Evolutionary conservation across 2,113 vertebrate species (phyloP).

Genomic region (Aviceda subcristata): DNA sequence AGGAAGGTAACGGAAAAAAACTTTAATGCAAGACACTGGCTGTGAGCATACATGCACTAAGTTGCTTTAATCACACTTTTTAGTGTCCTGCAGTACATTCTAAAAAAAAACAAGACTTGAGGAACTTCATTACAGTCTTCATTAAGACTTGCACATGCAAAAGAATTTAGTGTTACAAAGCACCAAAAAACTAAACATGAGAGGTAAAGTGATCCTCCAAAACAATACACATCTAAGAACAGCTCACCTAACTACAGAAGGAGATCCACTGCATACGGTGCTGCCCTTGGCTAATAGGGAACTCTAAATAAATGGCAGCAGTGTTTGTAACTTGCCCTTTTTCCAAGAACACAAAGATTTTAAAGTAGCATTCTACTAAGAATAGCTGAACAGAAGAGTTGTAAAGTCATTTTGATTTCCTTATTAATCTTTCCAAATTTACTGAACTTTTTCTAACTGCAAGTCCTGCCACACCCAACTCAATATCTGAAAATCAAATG

Average conservation of each 20-base stretch:
- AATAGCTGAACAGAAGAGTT: neutral
- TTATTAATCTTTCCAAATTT: neutral
- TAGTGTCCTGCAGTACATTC: neutral
- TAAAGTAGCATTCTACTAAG: neutral
- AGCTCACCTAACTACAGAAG: neutral
- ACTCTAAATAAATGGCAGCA: neutral
- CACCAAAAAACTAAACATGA: neutral
- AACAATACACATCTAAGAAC: neutral
- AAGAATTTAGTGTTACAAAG: neutral
- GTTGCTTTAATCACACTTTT: neutral
- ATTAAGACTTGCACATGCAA: neutral
- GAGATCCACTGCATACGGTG: neutral
- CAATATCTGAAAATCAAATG: neutral
- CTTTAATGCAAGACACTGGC: neutral
- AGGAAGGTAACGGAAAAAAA: neutral
- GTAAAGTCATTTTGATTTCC: neutral
- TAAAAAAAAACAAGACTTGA: neutral
- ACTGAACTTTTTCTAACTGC: neutral
- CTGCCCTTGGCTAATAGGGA: neutral
- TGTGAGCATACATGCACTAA: neutral
- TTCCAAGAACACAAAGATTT: neutral
- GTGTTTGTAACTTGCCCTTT: neutral
- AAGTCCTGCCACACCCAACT: neutral
- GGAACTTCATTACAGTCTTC: neutral
- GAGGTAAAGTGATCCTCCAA: neutral